Base-by-base conservation (phyloP, 2,888 invertebrate genomes). In the Hirtodrosophila histrioides region DNA sequence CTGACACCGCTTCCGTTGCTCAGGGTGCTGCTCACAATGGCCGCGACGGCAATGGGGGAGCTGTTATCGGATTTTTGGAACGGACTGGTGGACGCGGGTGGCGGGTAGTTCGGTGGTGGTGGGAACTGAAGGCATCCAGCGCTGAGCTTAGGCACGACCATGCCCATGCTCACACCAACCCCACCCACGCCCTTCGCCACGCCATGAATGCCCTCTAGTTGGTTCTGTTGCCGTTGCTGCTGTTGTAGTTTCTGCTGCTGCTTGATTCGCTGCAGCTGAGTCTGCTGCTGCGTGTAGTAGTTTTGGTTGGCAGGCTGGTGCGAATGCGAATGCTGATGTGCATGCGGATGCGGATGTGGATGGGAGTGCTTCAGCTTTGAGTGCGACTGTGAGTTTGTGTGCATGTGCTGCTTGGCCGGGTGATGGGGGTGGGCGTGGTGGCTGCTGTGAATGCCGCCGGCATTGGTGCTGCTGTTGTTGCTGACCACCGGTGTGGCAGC, bases 61-160 rank as follows among this genome's bases (percentile, higher is more conserved):
- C 51, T 67, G 71, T 56, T 54, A n/a, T 58, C 45, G 29, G 69
- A 68, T 12, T 64, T 66, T 39, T 51, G 49, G 37, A 58, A 29
- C 23, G 68, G 64, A 45, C 55, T 61, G 41, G 29, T 60, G 36
- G 69, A 50, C 10, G 77, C 58, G 11, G 86, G 74, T 33, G 89
- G 78, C 27, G 88, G 95, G 90, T 95, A 95, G 66, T 94, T 94
- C 73, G 95, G 95, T 78, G 95, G 95, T 64, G 95, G 95, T 70
- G 95, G 94, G 91, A 95, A 95, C 92, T 95, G 94, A 51, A 88
- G 68, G 40, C 76, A 80, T 40, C 70, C 72, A 40, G 69, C 69
- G 43, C 62, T 73, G 24, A 72, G 78, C 69, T 88, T 89, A 84
- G 72, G 53, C 70, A 56, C 64, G 43, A 49, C 49, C 35, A 44